These are phyloP conservation scores for Sinopyrophorus schimmeli DNA, from an alignment of 2,888 invertebrate species.

Conservation along the genomic window DNA sequence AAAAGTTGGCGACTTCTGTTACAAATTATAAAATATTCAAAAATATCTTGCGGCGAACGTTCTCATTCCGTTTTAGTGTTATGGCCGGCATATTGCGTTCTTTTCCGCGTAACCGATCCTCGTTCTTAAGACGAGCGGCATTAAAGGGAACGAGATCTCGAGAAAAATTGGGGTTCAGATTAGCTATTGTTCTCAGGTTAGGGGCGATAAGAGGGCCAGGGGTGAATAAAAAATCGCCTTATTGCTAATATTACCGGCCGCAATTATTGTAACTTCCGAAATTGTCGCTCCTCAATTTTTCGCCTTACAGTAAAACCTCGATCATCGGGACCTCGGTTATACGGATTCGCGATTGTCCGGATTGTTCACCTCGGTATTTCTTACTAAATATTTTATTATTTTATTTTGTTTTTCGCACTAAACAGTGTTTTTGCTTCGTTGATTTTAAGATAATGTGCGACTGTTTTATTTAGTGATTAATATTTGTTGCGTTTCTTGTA, in stretches of 20 bases:
- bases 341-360: too few relatives aligned
- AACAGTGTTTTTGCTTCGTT: too few relatives aligned
- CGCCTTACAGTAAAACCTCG: slow-evolving; percentile 10
- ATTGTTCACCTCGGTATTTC: too few relatives aligned
- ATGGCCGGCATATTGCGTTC: slow-evolving; percentile 52
- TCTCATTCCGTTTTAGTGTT: slow-evolving; percentile 56
- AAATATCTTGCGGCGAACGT: slow-evolving; percentile 49
- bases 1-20: slow-evolving; percentile 56
- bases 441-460: too few relatives aligned
- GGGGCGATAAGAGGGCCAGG: slow-evolving; percentile 55
- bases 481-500: too few relatives aligned
- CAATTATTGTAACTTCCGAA: slow-evolving; percentile 54
- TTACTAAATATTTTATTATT: too few relatives aligned
- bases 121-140: slow-evolving; percentile 42
- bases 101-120: slow-evolving; percentile 42
- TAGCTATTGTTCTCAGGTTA: slow-evolving; percentile 54
- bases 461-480: too few relatives aligned
- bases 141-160: slow-evolving; percentile 34
- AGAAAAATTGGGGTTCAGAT: slow-evolving; percentile 46
- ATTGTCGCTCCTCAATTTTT: slow-evolving; percentile 27
- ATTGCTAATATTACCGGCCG: slow-evolving; percentile 57
- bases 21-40: slow-evolving; percentile 55
- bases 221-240: slow-evolving; percentile 59
- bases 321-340: too few relatives aligned
- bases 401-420: too few relatives aligned